Evolutionary conservation across 2,113 vertebrate genomes (phyloP), one percentile per base, ranked within the genome.

Genomic region (Saccopteryx bilineata): DNA sequence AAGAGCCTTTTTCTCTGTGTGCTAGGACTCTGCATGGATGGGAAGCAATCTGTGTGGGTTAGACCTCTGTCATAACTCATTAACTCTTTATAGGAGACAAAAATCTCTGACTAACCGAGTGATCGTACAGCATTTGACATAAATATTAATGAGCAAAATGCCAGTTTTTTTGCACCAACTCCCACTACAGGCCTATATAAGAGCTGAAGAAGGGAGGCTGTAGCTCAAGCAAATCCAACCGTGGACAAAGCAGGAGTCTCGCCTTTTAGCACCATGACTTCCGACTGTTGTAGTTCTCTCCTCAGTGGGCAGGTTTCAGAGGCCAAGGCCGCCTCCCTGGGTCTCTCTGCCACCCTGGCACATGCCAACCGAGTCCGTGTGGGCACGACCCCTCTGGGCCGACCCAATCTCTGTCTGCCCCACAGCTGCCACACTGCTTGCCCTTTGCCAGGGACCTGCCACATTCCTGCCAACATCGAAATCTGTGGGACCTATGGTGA

Each of bases 121-220:
- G 60, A 71, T 84, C 86, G 68, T 92, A 56, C 54, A 76, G 81
- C 69, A 91, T 94, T 95, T 5, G 4, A 87, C 85, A 92, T 95
- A 79, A 87, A 92, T 79, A 94, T 94, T 96, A 78, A 93, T 79
- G 72, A 97, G 82, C 69, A 83, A 85, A 93, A 96, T 71, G 90
- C 89, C 63, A 89, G 19, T 83, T 94, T 96, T 94, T 91, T 91
- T 81, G 82, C 60, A 90, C 75, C 80, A 74, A 94, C 94, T 92
- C 96, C 94, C 94, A 95, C 14, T 33, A 18, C 11, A 61, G 48
- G 23, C 23, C 52, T 96, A 96, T 96, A 97, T 89, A 87, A 96
- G 46, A n/a, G 87, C 69, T 75, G 54, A 71, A 66, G 63, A 84
- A 78, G 61, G 28, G 75, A 24, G 46, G 1, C 23, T 66, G 87